phyloP scores from a whole-genome alignment of 2,888 invertebrate species.

The Leucozona laternaria region DNA sequence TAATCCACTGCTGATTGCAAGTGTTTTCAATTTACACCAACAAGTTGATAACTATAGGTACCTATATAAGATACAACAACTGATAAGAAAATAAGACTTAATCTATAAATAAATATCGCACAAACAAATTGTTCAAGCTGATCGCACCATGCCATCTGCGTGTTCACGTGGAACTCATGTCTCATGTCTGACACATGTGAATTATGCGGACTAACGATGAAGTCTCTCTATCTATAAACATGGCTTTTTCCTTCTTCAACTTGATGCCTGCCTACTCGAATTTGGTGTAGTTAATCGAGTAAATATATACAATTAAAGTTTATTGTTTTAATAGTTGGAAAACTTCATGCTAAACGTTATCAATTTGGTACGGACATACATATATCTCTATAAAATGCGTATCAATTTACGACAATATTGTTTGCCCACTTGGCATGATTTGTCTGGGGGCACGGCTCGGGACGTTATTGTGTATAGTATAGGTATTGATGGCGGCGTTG shows the following conservation, averaged over 20 bases:
- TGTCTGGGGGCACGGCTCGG: conserved; percentile 59
- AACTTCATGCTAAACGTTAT: conserved; percentile 37
- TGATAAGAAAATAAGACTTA: conserved; percentile 2
- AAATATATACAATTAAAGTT: background rate
- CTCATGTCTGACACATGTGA: background rate
- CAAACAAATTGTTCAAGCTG: background rate
- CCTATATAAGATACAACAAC: too few species aligned
- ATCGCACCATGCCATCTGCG: background rate
- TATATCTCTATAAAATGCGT: background rate
- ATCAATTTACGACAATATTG: background rate
- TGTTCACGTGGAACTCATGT: conserved; percentile 7
- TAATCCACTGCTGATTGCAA: background rate
- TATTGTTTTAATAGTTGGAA: conserved; percentile 24
- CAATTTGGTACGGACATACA: background rate
- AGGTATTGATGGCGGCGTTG: background rate
- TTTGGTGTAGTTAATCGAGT: background rate
- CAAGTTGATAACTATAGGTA: too few species aligned
- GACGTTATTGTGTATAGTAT: background rate
- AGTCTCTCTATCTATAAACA: background rate
- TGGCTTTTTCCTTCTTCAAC: background rate
- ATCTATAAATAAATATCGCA: conserved; percentile 8
- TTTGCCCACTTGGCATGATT: conserved; percentile 2
- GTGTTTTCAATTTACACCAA: background rate
- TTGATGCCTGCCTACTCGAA: background rate
- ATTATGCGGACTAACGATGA: background rate